Percentiles rank a stretch among this genome's conserved stretches.
Conservation (phyloP, 2,113 vertebrate genomes). For the Podarcis cretensis region DNA sequence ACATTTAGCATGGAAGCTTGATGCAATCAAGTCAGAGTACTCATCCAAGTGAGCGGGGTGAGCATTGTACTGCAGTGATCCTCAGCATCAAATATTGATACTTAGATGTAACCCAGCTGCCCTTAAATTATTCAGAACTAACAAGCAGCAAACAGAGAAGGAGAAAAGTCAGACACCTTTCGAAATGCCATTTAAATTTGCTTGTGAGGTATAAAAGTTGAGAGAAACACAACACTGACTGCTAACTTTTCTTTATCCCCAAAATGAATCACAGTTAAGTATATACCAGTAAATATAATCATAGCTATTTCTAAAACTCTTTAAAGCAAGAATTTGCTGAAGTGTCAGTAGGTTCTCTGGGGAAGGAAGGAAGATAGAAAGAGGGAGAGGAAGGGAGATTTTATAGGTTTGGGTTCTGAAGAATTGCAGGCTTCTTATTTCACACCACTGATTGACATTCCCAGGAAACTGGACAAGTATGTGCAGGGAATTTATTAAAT, state of each 20-base stretch:
- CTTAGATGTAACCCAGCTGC: slow-evolving; percentile 28
- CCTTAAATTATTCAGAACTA: slow-evolving; percentile 42
- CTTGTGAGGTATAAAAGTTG: slow-evolving; percentile 1
- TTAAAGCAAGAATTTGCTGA: background rate
- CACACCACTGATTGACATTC: background rate
- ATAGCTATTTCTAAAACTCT: slow-evolving; percentile 14
- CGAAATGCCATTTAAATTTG: slow-evolving; percentile 10
- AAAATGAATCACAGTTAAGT: background rate
- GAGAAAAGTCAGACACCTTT: slow-evolving; percentile 15
- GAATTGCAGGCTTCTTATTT: background rate
- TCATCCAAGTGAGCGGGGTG: background rate
- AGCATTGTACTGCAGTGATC: background rate
- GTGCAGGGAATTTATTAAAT: background rate
- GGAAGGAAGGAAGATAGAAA: background rate
- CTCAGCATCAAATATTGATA: slow-evolving; percentile 42
- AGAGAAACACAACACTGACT: background rate
- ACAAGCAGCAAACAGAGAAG: slow-evolving; percentile 23
- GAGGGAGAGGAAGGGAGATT: background rate
- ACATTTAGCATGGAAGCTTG: background rate
- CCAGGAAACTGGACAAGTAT: background rate
- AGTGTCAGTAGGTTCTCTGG: background rate
- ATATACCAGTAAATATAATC: background rate
- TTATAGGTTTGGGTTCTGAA: background rate
- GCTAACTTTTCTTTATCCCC: background rate
- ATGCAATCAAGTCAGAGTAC: background rate